These are phyloP conservation scores for Mustelus asterias DNA, from an alignment of 2,113 vertebrate species.

Conservation along the genomic window DNA sequence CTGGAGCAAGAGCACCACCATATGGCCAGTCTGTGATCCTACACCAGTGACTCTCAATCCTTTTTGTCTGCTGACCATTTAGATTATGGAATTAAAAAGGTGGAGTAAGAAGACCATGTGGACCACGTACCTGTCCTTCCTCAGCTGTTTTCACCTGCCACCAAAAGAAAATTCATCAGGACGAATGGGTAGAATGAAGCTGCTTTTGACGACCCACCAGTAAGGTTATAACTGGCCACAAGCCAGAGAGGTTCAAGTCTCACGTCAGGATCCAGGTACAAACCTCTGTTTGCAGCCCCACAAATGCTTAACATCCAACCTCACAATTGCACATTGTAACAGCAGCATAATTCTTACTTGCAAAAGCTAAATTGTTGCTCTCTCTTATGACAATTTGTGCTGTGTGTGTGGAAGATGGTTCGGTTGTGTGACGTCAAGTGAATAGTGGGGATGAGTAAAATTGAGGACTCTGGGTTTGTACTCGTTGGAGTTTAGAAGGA, in stretches of 20 bases:
- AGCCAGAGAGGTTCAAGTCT: not conserved
- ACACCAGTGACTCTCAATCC: not conserved
- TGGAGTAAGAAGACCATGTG: not conserved
- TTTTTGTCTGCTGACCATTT: not conserved
- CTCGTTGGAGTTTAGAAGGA: too few relatives aligned
- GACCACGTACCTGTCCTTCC: not conserved
- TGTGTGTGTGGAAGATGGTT: not conserved
- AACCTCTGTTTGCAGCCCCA: not conserved
- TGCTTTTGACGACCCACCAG: not conserved
- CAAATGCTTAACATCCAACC: not conserved
- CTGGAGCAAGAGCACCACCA: constrained; percentile 29
- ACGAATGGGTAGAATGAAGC: not conserved
- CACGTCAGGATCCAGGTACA: not conserved
- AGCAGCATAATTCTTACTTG: not conserved
- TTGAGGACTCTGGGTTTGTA: too few relatives aligned
- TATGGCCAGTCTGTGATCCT: not conserved
- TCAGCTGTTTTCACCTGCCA: not conserved
- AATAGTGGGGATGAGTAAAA: too few relatives aligned
- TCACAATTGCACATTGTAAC: not conserved
- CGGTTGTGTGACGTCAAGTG: not conserved
- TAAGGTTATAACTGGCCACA: not conserved
- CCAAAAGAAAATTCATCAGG: not conserved
- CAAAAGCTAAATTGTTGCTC: not conserved
- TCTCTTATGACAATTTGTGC: not conserved
- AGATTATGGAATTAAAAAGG: too few relatives aligned